Base-by-base conservation (phyloP, 2,113 vertebrate species). In the Trinectes maculatus region DNA sequence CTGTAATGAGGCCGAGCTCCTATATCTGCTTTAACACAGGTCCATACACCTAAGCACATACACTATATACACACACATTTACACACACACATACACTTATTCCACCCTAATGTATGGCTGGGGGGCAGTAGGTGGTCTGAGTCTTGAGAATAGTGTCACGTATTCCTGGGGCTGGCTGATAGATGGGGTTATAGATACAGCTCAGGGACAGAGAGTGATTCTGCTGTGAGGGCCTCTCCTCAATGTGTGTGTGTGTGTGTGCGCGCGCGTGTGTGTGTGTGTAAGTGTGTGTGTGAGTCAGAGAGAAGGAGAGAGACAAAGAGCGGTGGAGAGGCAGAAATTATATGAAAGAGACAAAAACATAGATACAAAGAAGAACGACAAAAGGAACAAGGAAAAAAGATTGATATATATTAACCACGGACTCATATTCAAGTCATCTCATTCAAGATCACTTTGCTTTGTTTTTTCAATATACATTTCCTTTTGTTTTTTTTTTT, bases 181-280 rank as follows among this genome's bases (percentile, higher is more conserved):
- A 75, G 84, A 89, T 85, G 58, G 73, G 80, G 71, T 80, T 88
- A 89, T 89, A 85, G 89, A 87, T 89, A 87, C 71, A 78, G 69
- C 77, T 71, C 71, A 37, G 79, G 80, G 88, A 86, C 87, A 86
- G 79, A 77, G 75, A 84, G 71, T 53, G 77, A 84, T 84, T 82
- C 76, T 77, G 53, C 79, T 74, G 79, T 60, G 74, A 64, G 51
- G 66, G 77, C 77, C 80, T 80, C 65, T 80, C 79, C 80, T 85
- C 72, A 52, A 16, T 77, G 55, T 42, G 37, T 18, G 36, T 18
- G 40, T 49, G 60, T 47, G 26, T 49, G 65, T 62, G 49, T 71
- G 57, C 43, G 62, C 22, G 16, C 10, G 21, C 3, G 29, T 33
- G 33, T n/a, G 42, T 29, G 43, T 65, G 54, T 44, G 68, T 39